Percentiles rank a stretch among this genome's conserved stretches.
These are phyloP conservation scores for Contarinia nasturtii DNA, from an alignment of 1,140 invertebrate genomes.

Conservation along the genomic window DNA sequence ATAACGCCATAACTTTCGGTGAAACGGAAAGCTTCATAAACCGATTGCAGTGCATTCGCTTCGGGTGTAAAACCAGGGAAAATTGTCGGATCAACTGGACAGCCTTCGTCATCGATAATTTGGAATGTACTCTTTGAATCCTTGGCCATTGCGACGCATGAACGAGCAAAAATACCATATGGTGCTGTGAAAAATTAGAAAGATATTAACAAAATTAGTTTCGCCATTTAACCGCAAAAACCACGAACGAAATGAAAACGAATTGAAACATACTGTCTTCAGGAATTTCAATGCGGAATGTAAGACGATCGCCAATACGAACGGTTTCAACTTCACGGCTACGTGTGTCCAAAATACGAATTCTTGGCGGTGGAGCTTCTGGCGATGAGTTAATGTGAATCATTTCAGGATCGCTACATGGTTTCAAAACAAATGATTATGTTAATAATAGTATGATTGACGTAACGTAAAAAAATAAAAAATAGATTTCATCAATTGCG, in stretches of 20 bases:
- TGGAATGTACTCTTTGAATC: slow-evolving; percentile 90
- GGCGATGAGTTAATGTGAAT: slow-evolving; percentile 88
- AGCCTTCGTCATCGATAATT: slow-evolving; percentile 88
- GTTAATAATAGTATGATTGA: background rate
- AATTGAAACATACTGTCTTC: slow-evolving; percentile 64
- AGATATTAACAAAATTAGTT: no score
- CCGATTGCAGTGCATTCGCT: slow-evolving; percentile 70
- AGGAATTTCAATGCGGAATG: slow-evolving; percentile 88
- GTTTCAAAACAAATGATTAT: background rate
- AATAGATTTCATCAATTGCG: background rate
- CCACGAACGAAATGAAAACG: background rate
- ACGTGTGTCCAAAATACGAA: slow-evolving; percentile 69
- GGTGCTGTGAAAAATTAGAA: slow-evolving; percentile 49
- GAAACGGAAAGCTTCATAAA: slow-evolving; percentile 88
- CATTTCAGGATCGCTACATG: slow-evolving; percentile 69
- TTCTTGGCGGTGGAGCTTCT: slow-evolving; percentile 82
- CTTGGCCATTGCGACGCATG: slow-evolving; percentile 91
- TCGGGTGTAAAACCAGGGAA: slow-evolving; percentile 80
- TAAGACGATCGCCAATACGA: slow-evolving; percentile 82
- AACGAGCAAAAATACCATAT: slow-evolving; percentile 87
- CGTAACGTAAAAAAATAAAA: background rate
- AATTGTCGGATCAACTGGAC: slow-evolving; percentile 80
- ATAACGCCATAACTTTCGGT: slow-evolving; percentile 92
- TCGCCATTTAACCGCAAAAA: background rate
- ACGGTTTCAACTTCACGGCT: slow-evolving; percentile 82